phyloP scores from a whole-genome alignment of 2,113 vertebrate species.

The Apodemus sylvaticus region DNA sequence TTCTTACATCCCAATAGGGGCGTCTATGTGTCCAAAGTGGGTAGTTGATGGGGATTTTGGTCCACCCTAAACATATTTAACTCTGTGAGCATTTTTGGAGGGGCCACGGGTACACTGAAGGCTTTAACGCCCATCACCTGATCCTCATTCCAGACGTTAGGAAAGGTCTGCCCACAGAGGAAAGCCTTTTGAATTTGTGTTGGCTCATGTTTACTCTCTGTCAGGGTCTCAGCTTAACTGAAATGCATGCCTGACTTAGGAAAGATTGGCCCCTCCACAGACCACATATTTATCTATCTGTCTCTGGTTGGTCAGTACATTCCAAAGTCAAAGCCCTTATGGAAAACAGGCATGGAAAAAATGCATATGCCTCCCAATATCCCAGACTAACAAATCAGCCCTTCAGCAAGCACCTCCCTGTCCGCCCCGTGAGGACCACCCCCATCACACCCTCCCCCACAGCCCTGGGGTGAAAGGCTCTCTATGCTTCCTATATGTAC shows the following conservation, averaged over 20 bases:
- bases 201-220: constrained; percentile 13
- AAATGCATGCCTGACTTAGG: constrained; percentile 38
- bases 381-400: background rate
- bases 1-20: background rate
- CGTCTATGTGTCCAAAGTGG: background rate
- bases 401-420: background rate
- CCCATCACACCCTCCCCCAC: rapidly evolving
- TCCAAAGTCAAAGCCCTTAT: constrained; percentile 51
- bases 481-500: background rate
- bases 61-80: background rate
- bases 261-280: constrained; percentile 24
- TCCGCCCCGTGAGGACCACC: background rate
- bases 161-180: background rate
- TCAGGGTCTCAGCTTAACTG: background rate
- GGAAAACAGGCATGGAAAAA: constrained; percentile 35
- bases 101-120: background rate
- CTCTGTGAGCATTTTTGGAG: background rate
- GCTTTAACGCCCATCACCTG: background rate
- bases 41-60: background rate
- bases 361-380: background rate
- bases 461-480: rapidly evolving
- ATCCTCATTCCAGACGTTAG: background rate
- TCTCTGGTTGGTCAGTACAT: background rate
- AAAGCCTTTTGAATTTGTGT: background rate
- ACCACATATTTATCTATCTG: constrained; percentile 51